Percentiles rank a stretch among this genome's conserved stretches.
These are phyloP conservation scores for Leucopsar rothschildi DNA, from an alignment of 2,113 vertebrate genomes.

Conservation along the genomic window DNA sequence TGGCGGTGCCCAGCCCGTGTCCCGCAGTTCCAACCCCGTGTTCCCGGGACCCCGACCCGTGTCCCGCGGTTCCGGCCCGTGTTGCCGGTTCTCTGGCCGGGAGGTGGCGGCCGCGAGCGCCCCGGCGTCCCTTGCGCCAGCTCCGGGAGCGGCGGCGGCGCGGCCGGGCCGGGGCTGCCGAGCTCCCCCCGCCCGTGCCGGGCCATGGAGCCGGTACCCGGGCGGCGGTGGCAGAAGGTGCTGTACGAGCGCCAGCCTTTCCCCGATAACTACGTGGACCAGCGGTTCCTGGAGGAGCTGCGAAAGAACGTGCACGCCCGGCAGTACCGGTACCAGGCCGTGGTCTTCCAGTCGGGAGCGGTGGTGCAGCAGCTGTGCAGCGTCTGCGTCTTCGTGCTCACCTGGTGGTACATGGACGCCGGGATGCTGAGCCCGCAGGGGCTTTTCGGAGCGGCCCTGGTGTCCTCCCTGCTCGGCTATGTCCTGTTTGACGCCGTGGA, in stretches of 20 bases:
- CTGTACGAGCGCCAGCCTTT: constrained; percentile 89
- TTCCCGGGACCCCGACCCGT: background rate
- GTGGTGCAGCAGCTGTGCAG: constrained; percentile 93
- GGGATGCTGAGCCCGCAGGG: constrained; percentile 81
- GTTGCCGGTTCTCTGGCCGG: background rate
- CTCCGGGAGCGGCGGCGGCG: background rate
- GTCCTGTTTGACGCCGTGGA: constrained; percentile 80
- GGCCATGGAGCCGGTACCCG: background rate
- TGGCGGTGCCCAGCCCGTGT: background rate
- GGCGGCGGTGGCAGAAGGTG: constrained; percentile 85
- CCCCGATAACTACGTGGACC: constrained; percentile 95
- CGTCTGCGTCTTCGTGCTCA: constrained; percentile 88
- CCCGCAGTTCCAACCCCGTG: too few species aligned
- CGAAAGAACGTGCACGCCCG: constrained; percentile 86
- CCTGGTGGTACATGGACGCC: constrained; percentile 95
- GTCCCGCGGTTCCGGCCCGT: too few species aligned
- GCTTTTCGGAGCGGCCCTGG: constrained; percentile 78
- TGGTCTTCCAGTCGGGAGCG: constrained; percentile 88
- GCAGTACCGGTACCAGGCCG: constrained; percentile 85
- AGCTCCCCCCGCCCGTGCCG: background rate
- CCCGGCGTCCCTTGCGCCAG: background rate
- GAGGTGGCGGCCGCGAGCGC: background rate
- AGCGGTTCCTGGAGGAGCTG: constrained; percentile 89
- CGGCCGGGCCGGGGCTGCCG: background rate
- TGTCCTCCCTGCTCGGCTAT: constrained; percentile 83